phyloP scores from a whole-genome alignment of 1,140 invertebrate genomes.

The Cydia pomonella region DNA sequence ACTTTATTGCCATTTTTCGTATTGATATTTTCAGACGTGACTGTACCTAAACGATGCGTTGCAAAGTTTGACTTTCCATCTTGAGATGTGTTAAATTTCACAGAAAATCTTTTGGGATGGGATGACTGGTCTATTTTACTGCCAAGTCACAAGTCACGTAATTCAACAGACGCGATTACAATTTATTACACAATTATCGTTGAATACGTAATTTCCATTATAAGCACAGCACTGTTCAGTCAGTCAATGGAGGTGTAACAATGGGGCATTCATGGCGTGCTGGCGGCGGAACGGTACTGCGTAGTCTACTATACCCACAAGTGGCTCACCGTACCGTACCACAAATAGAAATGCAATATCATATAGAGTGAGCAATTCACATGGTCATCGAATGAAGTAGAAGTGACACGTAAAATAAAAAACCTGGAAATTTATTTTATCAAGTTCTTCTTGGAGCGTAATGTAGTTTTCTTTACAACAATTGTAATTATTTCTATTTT shows the following conservation, averaged over 20 bases:
- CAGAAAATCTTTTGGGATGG: conserved; percentile 15
- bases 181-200: conserved; percentile 28
- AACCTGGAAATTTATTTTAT: too few species aligned
- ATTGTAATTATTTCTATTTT: too few species aligned
- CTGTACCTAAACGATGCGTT: not conserved
- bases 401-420: too few species aligned
- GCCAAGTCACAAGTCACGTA: conserved; percentile 23
- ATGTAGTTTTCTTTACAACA: too few species aligned
- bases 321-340: not conserved
- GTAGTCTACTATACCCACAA: not conserved
- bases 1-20: too few species aligned
- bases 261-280: conserved; percentile 28
- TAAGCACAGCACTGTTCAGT: conserved; percentile 24
- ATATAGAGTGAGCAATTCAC: not conserved
- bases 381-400: too few species aligned
- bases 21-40: too few species aligned
- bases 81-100: conserved; percentile 25
- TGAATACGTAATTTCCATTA: conserved; percentile 31
- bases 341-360: not conserved
- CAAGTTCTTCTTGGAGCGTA: too few species aligned
- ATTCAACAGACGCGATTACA: conserved; percentile 20
- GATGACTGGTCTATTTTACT: conserved; percentile 11
- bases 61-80: conserved; percentile 1
- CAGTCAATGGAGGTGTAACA: conserved; percentile 30
- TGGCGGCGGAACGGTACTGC: not conserved